Percentiles rank a stretch among this genome's conserved stretches.
Conservation (phyloP, 1,140 invertebrate species). For the Eulimnadia texana region DNA sequence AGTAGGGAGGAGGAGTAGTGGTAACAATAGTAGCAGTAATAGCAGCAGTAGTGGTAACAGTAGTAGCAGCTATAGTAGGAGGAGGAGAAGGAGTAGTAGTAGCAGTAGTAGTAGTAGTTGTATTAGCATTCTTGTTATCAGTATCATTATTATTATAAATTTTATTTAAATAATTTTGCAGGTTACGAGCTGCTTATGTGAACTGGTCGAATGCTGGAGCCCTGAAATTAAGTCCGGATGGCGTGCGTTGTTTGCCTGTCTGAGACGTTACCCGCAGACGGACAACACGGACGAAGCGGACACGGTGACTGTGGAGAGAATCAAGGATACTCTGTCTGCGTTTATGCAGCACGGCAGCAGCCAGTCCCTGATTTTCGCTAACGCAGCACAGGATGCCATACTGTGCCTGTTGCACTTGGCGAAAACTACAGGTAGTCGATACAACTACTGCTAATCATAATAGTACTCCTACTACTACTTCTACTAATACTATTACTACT, state of each 20-base stretch:
- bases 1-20: too few relatives aligned
- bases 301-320: conserved; percentile 31
- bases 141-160: background rate
- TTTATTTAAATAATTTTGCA: conserved; percentile 33
- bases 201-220: conserved; percentile 84
- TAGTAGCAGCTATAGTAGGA: too few relatives aligned
- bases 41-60: too few relatives aligned
- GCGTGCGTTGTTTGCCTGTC: conserved; percentile 77
- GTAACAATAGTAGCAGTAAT: too few relatives aligned
- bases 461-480: background rate
- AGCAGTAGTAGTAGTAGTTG: too few relatives aligned
- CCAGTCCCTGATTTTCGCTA: conserved; percentile 81
- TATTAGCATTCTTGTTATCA: too few relatives aligned
- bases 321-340: conserved; percentile 78
- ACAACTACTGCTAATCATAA: background rate
- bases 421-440: too few relatives aligned
- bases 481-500: background rate
- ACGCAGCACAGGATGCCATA: conserved; percentile 84
- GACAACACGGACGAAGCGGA: conserved; percentile 23
- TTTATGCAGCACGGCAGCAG: conserved; percentile 64
- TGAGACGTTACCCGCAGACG: conserved; percentile 33
- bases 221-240: conserved; percentile 85
- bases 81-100: too few relatives aligned
- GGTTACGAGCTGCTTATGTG: conserved; percentile 87
- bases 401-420: conserved; percentile 50